Evolutionary conservation across 2,113 vertebrate species (phyloP).

Genomic region (Tragelaphus buxtoni): DNA sequence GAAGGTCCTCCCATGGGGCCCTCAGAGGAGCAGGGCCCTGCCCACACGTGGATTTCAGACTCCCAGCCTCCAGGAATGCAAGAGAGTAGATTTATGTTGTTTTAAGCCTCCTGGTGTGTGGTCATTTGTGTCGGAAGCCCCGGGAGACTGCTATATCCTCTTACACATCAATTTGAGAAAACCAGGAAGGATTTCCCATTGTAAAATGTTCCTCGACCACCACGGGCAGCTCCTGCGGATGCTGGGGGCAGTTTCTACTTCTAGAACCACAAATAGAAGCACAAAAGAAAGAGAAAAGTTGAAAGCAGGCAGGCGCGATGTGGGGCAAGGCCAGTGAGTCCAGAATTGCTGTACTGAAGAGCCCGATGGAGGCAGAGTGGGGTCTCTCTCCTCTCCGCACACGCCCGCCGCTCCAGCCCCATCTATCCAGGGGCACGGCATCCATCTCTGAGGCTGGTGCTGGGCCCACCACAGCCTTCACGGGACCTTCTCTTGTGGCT

Average conservation of each 20-base stretch:
- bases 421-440: rapidly evolving
- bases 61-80: rapidly evolving
- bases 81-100: not conserved
- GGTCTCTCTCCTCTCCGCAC: rapidly evolving
- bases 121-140: rapidly evolving
- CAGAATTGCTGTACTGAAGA: not conserved
- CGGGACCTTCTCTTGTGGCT: not conserved
- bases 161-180: rapidly evolving
- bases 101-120: rapidly evolving
- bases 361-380: not conserved
- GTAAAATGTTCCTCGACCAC: rapidly evolving
- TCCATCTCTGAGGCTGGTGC: rapidly evolving
- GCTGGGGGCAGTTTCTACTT: rapidly evolving
- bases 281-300: rapidly evolving
- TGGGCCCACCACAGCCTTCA: not conserved
- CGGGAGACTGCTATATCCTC: rapidly evolving
- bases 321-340: rapidly evolving
- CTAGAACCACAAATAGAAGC: not conserved
- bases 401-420: rapidly evolving
- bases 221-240: rapidly evolving
- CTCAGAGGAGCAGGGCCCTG: too few relatives aligned
- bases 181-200: rapidly evolving
- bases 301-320: rapidly evolving
- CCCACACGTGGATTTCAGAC: rapidly evolving
- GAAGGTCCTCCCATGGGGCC: not conserved